These are phyloP conservation scores for Crambe crambe DNA, from an alignment of 37 sponge, comb jelly and placozoan genomes.

Conservation along the genomic window DNA sequence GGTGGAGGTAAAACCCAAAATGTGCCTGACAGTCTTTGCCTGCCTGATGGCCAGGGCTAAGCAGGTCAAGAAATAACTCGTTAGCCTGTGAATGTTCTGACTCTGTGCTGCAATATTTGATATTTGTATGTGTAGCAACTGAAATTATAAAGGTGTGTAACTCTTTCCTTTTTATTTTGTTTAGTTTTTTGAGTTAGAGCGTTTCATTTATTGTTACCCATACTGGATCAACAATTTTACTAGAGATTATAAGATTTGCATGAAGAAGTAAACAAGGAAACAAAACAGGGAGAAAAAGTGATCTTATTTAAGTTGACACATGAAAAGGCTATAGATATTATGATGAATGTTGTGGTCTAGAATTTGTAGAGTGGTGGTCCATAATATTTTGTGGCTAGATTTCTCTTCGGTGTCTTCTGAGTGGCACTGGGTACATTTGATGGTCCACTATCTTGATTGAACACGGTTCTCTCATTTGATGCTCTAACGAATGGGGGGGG, in stretches of 20 bases:
- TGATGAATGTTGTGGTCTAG: no score
- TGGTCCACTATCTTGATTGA: background rate
- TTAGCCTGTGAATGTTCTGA: background rate
- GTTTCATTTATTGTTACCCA: background rate
- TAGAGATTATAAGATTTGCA: no score
- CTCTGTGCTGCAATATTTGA: background rate
- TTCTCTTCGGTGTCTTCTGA: constrained; percentile 2
- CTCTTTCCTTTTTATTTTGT: constrained; percentile 6
- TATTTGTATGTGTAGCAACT: no score
- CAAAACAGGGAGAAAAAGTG: no score
- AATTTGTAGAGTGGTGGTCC: no score
- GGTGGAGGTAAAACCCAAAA: constrained; percentile 93
- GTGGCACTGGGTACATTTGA: background rate
- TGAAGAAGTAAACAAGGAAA: no score
- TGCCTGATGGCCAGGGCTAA: constrained; percentile 89
- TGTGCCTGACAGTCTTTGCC: constrained; percentile 97
- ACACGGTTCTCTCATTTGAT: no score
- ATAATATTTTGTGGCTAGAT: constrained; percentile 40
- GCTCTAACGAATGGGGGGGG: background rate
- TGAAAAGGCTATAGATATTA: background rate
- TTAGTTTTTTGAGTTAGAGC: background rate
- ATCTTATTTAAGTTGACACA: background rate
- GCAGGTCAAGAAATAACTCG: constrained; percentile 24
- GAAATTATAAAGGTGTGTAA: no score
- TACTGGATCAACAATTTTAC: background rate